phyloP scores from a whole-genome alignment of 2,888 invertebrate species.

The Poecilobothrus nobilitatus region DNA sequence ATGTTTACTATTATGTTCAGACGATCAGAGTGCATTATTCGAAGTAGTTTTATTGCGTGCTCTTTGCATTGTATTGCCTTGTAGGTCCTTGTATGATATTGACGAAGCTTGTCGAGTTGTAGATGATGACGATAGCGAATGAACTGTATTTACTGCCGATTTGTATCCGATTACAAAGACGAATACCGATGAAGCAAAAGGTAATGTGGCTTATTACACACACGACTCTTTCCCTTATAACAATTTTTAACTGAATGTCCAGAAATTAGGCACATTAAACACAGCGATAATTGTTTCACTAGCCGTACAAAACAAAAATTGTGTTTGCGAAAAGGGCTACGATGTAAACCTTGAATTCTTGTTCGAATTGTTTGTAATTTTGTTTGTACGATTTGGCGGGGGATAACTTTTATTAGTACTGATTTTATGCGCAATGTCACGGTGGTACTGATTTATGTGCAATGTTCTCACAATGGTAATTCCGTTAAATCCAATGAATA shows the following conservation, averaged over 20 bases:
- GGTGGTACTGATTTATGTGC: conserved; percentile 9
- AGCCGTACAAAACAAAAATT: background rate
- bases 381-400: background rate
- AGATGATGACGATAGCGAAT: background rate
- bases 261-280: background rate
- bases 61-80: background rate
- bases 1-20: background rate
- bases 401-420: background rate
- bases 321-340: background rate
- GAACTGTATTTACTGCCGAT: background rate
- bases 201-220: background rate
- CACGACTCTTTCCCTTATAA: background rate
- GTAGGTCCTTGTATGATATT: background rate
- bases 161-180: background rate
- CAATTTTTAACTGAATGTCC: background rate
- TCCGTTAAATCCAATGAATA: conserved; percentile 18
- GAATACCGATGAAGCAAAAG: background rate
- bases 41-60: no score
- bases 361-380: background rate
- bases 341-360: background rate
- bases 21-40: background rate
- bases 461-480: conserved; percentile 19
- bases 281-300: background rate
- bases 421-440: background rate
- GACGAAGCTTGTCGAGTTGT: background rate